A percentile compares a stretch with the other conserved stretches of the same genome.
These are phyloP conservation scores for Drosophila paramelanica DNA, from an alignment of 2,888 invertebrate genomes.

Conservation along the genomic window DNA sequence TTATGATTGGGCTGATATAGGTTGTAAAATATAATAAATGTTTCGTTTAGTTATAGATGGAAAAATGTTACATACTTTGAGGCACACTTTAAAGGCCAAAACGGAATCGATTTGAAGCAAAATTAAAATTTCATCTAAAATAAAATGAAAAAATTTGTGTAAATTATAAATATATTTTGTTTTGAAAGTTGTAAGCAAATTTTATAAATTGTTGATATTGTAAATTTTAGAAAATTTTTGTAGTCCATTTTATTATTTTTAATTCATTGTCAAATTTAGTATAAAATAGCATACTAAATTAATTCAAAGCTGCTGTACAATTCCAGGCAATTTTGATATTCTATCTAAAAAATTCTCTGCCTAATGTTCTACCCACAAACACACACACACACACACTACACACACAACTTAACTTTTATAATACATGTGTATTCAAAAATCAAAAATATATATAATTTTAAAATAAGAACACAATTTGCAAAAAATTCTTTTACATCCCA, in stretches of 20 bases:
- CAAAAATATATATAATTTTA: neutral
- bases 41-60: neutral
- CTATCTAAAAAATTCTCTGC: neutral
- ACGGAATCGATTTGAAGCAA: no score
- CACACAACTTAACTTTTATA: neutral
- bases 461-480: neutral
- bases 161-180: neutral
- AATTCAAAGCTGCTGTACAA: neutral
- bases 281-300: no score
- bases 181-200: neutral
- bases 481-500: conserved; percentile 26
- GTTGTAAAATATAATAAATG: neutral
- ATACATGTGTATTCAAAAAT: neutral
- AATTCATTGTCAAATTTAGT: neutral
- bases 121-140: neutral
- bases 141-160: neutral
- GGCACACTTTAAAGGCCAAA: conserved; percentile 5
- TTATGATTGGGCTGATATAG: neutral
- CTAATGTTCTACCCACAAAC: neutral
- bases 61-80: conserved; percentile 29
- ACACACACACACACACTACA: conserved; percentile 1
- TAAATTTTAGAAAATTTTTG: no score
- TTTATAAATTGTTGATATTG: neutral
- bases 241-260: neutral
- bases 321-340: neutral